phyloP scores from a whole-genome alignment of 2,888 invertebrate genomes.

The Lepidocyrtinus sp. region DNA sequence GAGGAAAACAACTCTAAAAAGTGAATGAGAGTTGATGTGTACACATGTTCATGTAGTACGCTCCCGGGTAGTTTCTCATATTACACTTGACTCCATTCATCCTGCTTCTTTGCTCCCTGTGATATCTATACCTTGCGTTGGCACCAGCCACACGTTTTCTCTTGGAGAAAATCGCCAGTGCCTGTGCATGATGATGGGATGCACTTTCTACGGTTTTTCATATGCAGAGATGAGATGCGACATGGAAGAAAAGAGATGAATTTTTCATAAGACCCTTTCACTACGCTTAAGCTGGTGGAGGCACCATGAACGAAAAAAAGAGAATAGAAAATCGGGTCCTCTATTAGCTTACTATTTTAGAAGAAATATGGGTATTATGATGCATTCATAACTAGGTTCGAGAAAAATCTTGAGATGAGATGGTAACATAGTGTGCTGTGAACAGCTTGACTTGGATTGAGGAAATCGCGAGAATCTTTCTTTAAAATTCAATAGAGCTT shows the following conservation, averaged over 20 bases:
- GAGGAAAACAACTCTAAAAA: background rate
- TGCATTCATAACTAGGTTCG: background rate
- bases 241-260: conserved; percentile 28
- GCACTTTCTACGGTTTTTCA: background rate
- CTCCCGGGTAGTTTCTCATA: background rate
- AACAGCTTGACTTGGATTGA: background rate
- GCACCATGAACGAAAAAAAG: too few relatives aligned
- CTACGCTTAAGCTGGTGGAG: too few relatives aligned
- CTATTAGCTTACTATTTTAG: background rate
- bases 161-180: too few relatives aligned
- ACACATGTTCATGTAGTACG: background rate
- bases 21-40: background rate
- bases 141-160: too few relatives aligned
- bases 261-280: conserved; percentile 22
- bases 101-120: background rate
- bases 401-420: background rate
- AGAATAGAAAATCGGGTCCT: background rate
- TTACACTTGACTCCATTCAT: background rate
- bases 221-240: conserved; percentile 8
- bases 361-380: background rate
- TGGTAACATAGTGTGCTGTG: background rate
- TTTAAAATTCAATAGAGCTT: too few relatives aligned
- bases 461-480: too few relatives aligned
- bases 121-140: background rate
- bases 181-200: background rate